Conservation (phyloP, 30 jellyfish, hydroid and myxozoan genomes). For the Mastigias papua region DNA sequence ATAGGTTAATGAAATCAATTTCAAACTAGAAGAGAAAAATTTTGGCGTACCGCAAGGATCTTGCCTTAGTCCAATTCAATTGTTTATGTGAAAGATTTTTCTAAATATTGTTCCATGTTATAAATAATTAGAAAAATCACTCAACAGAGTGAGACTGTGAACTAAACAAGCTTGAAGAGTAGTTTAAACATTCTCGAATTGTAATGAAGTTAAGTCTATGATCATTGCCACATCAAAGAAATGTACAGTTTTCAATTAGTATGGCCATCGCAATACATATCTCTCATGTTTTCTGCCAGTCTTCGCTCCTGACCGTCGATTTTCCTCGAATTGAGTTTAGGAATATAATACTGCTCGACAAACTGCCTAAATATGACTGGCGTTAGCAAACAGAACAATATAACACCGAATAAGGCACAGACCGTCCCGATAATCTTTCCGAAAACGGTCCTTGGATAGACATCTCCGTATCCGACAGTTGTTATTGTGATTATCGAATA, state of each 20-base stretch:
- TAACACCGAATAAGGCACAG: constrained; percentile 72
- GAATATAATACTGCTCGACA: constrained; percentile 62
- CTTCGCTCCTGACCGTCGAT: neutral
- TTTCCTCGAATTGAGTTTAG: constrained; percentile 3
- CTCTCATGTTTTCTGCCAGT: constrained; percentile 36
- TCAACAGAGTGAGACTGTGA: too few species aligned
- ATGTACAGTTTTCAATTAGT: neutral
- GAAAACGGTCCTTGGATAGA: constrained; percentile 73
- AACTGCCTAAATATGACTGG: constrained; percentile 79
- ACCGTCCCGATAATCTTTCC: constrained; percentile 82
- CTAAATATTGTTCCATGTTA: too few species aligned
- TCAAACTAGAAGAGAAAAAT: too few species aligned
- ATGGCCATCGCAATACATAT: constrained; percentile 26
- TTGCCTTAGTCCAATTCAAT: too few species aligned
- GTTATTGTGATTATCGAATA: constrained; percentile 82
- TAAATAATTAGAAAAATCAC: too few species aligned
- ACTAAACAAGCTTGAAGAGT: too few species aligned
- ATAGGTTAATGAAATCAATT: too few species aligned
- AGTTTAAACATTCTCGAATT: too few species aligned
- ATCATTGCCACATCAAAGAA: too few species aligned
- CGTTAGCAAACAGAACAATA: constrained; percentile 81
- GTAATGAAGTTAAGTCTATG: too few species aligned
- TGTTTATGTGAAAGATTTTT: too few species aligned
- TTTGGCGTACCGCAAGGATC: too few species aligned
- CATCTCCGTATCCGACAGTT: constrained; percentile 93